These are phyloP conservation scores for Mormyrus iriodes DNA, from an alignment of 2,113 vertebrate genomes.

Conservation along the genomic window DNA sequence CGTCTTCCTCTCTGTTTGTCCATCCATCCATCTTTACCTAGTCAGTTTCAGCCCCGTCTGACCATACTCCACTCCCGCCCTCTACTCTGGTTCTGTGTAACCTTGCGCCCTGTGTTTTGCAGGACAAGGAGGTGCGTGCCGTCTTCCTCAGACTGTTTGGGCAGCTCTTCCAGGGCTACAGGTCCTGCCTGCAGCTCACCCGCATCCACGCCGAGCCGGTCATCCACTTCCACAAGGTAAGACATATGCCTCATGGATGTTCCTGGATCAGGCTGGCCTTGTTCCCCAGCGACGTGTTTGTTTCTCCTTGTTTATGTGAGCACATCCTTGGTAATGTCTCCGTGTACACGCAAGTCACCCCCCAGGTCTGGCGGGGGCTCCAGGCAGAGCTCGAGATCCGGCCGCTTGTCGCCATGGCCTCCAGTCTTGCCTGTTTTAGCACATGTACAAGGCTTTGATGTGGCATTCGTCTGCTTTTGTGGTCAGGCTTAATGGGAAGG, in stretches of 20 bases:
- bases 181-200: conserved; percentile 95
- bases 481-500: neutral
- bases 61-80: neutral
- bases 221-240: conserved; percentile 98
- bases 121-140: conserved; percentile 96
- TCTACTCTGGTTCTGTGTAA: neutral
- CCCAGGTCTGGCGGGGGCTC: conserved; percentile 52
- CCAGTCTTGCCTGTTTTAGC: neutral
- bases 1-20: neutral
- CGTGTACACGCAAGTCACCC: conserved; percentile 27
- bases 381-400: conserved; percentile 60
- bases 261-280: neutral
- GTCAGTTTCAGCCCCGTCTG: neutral
- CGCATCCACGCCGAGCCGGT: conserved; percentile 93
- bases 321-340: conserved; percentile 55
- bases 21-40: neutral
- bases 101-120: conserved; percentile 33
- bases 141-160: conserved; percentile 96
- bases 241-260: neutral
- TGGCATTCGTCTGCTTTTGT: neutral
- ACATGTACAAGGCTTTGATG: neutral
- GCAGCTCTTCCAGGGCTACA: conserved; percentile 96
- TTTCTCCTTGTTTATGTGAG: conserved; percentile 54
- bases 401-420: conserved; percentile 26
- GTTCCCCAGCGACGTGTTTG: neutral